These are phyloP conservation scores for Cotesia glomerata DNA, from an alignment of 1,140 invertebrate species.

Conservation along the genomic window DNA sequence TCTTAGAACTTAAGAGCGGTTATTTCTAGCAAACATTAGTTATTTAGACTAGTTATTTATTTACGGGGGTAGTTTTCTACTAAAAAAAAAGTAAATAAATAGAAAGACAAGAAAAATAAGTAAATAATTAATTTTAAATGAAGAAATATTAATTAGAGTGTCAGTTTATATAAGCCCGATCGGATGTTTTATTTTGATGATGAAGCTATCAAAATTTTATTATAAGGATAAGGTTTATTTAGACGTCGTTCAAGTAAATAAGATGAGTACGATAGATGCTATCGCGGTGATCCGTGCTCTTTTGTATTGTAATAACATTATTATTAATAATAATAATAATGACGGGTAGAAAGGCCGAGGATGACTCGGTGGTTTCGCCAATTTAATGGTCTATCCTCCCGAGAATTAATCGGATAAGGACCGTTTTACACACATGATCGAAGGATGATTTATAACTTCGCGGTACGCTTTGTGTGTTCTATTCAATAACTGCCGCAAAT, in stretches of 20 bases:
- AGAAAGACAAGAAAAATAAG: no score
- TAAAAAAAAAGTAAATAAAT: no score
- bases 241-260: conserved; percentile 50
- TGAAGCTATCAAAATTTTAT: not conserved
- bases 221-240: conserved; percentile 37
- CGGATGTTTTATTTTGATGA: no score
- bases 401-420: not conserved
- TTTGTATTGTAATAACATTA: no score
- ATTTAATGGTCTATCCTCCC: conserved; percentile 4
- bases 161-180: not conserved
- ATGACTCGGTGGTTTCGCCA: conserved; percentile 42
- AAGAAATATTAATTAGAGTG: conserved; percentile 23
- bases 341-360: conserved; percentile 32
- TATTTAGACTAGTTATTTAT: conserved; percentile 23
- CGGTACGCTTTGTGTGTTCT: not conserved
- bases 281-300: not conserved
- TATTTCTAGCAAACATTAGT: conserved; percentile 41
- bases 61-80: not conserved
- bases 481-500: not conserved
- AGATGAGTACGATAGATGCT: conserved; percentile 35
- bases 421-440: conserved; percentile 40
- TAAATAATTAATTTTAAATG: no score
- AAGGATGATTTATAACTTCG: conserved; percentile 51
- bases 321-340: conserved; percentile 11
- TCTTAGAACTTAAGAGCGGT: not conserved